Evolutionary conservation across 2,888 invertebrate species (phyloP), one percentile per base, ranked within the genome.

Genomic region (Allygus modestus): DNA sequence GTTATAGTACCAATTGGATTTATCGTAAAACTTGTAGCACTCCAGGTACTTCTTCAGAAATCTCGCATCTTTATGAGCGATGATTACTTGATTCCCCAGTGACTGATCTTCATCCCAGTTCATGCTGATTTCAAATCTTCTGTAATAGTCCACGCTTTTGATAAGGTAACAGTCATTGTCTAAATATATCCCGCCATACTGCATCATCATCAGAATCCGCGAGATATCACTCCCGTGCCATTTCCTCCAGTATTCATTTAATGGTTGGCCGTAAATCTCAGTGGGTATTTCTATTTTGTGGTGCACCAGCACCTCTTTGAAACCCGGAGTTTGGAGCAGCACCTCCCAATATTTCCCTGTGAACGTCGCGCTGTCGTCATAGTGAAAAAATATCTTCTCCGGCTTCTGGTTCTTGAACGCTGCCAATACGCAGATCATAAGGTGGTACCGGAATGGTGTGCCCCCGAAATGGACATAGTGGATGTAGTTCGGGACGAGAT

Each of bases 101-200:
- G 87, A 91, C 91, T 86, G 90, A 91, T 86, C 90, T 91, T 89
- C 90, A 90, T 37, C 87, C 84, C 31, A 86, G 75, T 26, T 88
- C 87, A 23, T 86, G 86, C 85, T 91, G 85, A 86, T 5, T 54
- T 17, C n/a, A 89, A 89, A 23, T 89, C 86, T 5, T 41, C 89
- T 87, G 79, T 88, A 89, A 33, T 77, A 20, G 85, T 90, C 87
- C 61, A 90, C 82, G 17, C 87, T 88, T 23, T 54, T 17, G 4
- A 54, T 17, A 17, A 54, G 54, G 54, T 54, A 51, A 88, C 86
- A 87, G 84, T 90, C 90, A 73, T 88, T 88, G 84, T 90, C 90
- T 51, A 90, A 85, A 83, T 87, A 90, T 73, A 90, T 90, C 7
- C 90, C 90, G 11, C 90, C 90, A 82, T 88, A 88, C 41, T 87